phyloP scores from a whole-genome alignment of 2,797 vertebrate genomes.

The Pachyuromys duprasi region DNA sequence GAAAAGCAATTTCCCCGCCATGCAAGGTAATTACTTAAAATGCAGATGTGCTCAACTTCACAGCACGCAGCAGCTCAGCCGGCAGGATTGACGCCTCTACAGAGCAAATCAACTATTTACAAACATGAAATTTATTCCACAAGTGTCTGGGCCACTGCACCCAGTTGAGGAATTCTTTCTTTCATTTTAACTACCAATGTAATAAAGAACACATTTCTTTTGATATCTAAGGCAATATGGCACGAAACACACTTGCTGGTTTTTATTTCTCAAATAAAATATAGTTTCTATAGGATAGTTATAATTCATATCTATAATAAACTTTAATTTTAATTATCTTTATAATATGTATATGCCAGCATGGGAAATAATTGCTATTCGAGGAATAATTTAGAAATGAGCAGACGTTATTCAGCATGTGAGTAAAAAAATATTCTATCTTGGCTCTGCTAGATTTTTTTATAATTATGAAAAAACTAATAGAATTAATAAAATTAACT shows the following conservation, averaged over 20 bases:
- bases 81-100: constrained; percentile 81
- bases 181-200: neutral
- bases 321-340: neutral
- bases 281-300: constrained; percentile 6
- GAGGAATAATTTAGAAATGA: neutral
- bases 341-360: neutral
- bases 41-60: constrained; percentile 86
- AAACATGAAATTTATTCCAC: constrained; percentile 72
- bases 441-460: neutral
- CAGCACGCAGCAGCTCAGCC: constrained; percentile 82
- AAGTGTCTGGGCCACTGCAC: constrained; percentile 33
- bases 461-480: neutral
- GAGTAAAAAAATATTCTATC: neutral
- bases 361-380: neutral
- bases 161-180: neutral
- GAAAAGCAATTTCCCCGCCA: constrained; percentile 87
- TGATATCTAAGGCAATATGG: constrained; percentile 30
- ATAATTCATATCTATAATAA: neutral
- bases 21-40: constrained; percentile 87
- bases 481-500: neutral
- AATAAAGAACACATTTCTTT: constrained; percentile 9
- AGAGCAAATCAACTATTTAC: constrained; percentile 85
- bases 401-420: neutral
- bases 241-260: neutral
- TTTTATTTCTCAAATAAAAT: constrained; percentile 25